phyloP scores from a whole-genome alignment of 2,113 vertebrate genomes.

The Phylloscopus trochiloides region DNA sequence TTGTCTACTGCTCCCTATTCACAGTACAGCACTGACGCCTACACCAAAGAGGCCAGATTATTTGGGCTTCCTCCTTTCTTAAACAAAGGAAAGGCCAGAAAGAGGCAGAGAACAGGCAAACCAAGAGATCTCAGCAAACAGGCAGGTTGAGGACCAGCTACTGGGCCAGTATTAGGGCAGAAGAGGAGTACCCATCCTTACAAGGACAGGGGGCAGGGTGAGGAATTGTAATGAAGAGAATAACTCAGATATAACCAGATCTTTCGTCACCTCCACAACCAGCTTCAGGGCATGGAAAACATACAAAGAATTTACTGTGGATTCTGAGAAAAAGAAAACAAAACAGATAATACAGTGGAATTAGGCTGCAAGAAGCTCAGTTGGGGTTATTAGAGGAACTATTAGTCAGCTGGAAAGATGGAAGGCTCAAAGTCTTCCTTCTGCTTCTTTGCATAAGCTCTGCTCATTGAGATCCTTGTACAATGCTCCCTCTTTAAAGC shows the following conservation, averaged over 20 bases:
- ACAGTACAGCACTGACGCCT: neutral
- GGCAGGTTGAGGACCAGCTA: neutral
- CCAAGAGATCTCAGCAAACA: neutral
- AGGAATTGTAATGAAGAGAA: neutral
- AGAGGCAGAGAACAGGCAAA: neutral
- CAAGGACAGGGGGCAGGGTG: fast-evolving
- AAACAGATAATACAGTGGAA: neutral
- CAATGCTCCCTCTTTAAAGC: neutral
- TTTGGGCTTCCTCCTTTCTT: neutral
- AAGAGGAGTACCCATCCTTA: neutral
- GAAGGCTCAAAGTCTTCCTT: neutral
- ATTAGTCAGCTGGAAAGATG: neutral
- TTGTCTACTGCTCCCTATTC: neutral
- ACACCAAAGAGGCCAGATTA: neutral
- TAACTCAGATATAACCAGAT: neutral
- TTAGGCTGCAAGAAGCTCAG: neutral
- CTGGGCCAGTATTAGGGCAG: neutral
- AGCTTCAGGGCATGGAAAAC: neutral
- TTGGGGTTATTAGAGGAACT: neutral
- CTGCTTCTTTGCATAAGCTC: neutral
- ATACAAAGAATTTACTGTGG: neutral
- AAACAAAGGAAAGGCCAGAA: neutral
- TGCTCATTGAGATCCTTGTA: neutral
- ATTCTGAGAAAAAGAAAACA: neutral
- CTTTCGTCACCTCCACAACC: neutral